Evolutionary conservation across 92 coral and sea anemone species (phyloP).

Genomic region (Umimayanthus chanpuru): DNA sequence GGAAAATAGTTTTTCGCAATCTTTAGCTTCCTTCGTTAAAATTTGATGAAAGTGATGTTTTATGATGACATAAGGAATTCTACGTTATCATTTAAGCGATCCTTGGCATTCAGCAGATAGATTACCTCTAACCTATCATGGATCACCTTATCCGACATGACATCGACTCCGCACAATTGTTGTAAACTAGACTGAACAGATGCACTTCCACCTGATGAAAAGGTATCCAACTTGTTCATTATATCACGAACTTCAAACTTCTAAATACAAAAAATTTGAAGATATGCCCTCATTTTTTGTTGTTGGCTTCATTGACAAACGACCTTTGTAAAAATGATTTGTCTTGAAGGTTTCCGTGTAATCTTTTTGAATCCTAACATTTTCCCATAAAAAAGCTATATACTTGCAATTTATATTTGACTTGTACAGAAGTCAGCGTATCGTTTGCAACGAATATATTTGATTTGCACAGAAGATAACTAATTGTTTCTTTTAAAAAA

Average conservation of each 20-base stretch:
- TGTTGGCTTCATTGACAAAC: too few relatives aligned
- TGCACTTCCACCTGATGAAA: not conserved
- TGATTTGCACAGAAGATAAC: too few relatives aligned
- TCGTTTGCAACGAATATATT: not conserved
- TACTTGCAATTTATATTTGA: not conserved
- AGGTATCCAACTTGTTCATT: not conserved
- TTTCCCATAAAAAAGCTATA: too few relatives aligned
- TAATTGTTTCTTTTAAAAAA: too few relatives aligned
- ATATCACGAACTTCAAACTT: not conserved
- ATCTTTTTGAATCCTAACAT: not conserved
- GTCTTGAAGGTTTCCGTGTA: not conserved
- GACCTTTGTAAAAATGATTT: too few relatives aligned
- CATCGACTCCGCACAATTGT: not conserved
- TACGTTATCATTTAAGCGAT: not conserved
- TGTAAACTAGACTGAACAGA: not conserved
- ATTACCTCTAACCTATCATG: not conserved
- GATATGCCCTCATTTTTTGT: too few relatives aligned
- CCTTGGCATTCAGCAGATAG: slow-evolving; percentile 14
- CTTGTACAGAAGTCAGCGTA: too few relatives aligned
- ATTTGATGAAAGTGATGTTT: not conserved
- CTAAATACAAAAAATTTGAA: not conserved
- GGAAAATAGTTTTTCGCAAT: not conserved
- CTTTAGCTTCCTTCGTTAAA: not conserved
- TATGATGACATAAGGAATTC: not conserved
- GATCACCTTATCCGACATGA: too few relatives aligned